phyloP scores from a whole-genome alignment of 2,113 vertebrate genomes.

The Chinchilla lanigera region DNA sequence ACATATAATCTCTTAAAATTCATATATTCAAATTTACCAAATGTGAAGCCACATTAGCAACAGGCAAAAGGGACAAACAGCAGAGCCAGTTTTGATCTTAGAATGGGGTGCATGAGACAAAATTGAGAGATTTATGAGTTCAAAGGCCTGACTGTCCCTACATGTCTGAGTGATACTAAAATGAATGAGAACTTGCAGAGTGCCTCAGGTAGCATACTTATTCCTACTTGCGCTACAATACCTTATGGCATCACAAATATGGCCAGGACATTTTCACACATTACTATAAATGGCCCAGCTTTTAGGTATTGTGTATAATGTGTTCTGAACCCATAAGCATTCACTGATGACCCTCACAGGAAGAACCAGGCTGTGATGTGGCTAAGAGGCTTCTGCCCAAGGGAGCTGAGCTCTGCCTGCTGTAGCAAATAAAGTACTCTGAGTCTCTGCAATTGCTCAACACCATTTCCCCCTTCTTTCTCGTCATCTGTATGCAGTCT shows the following conservation, averaged over 20 bases:
- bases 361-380: not conserved
- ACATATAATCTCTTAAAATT: conserved; percentile 69
- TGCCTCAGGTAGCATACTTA: not conserved
- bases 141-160: not conserved
- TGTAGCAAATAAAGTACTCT: not conserved
- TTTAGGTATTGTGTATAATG: not conserved
- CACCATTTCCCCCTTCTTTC: not conserved
- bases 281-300: not conserved
- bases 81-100: conserved; percentile 32
- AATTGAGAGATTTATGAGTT: not conserved
- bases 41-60: conserved; percentile 49
- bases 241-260: not conserved
- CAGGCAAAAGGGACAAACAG: not conserved
- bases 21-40: conserved; percentile 54
- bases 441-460: not conserved
- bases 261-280: not conserved
- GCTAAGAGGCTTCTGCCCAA: not conserved
- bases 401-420: not conserved
- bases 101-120: conserved; percentile 13
- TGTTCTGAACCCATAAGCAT: not conserved
- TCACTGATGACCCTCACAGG: not conserved
- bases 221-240: not conserved
- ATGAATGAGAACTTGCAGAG: not conserved
- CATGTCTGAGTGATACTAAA: not conserved
- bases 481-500: not conserved